Evolutionary conservation across 2,113 vertebrate genomes (phyloP).

Genomic region (Tupaia tana): DNA sequence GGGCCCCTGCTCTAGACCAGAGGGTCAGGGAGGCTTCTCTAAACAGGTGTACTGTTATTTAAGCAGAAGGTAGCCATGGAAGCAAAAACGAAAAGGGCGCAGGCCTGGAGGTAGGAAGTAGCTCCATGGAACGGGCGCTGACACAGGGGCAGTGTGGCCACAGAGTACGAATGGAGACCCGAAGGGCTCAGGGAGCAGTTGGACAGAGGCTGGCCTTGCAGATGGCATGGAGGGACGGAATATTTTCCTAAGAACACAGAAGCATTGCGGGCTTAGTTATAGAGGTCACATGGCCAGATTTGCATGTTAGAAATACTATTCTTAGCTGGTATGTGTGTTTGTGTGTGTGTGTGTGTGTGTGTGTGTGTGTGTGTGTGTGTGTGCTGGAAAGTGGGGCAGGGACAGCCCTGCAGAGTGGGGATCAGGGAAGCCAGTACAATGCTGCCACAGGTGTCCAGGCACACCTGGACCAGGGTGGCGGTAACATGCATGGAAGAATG

Average conservation of each 20-base stretch:
- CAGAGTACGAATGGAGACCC: not conserved
- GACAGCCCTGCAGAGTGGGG: no score
- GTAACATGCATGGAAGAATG: not conserved
- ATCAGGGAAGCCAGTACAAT: not conserved
- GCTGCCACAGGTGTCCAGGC: not conserved
- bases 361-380: not conserved
- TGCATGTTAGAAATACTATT: not conserved
- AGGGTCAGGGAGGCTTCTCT: constrained; percentile 12
- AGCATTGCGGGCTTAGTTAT: not conserved
- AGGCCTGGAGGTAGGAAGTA: not conserved
- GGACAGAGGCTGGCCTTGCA: not conserved
- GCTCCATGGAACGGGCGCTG: not conserved
- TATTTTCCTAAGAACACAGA: not conserved
- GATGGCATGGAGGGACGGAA: not conserved
- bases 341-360: no score
- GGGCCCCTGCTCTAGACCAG: not conserved
- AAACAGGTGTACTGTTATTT: not conserved
- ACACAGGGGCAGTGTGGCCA: not conserved
- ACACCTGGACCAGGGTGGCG: not conserved
- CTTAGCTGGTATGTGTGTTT: not conserved
- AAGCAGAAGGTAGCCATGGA: not conserved
- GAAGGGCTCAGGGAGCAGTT: not conserved
- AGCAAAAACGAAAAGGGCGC: not conserved
- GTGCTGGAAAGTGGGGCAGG: not conserved
- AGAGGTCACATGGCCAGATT: not conserved